Evolutionary conservation across 2,888 invertebrate genomes (phyloP).

Genomic region (Andrena flavipes): DNA sequence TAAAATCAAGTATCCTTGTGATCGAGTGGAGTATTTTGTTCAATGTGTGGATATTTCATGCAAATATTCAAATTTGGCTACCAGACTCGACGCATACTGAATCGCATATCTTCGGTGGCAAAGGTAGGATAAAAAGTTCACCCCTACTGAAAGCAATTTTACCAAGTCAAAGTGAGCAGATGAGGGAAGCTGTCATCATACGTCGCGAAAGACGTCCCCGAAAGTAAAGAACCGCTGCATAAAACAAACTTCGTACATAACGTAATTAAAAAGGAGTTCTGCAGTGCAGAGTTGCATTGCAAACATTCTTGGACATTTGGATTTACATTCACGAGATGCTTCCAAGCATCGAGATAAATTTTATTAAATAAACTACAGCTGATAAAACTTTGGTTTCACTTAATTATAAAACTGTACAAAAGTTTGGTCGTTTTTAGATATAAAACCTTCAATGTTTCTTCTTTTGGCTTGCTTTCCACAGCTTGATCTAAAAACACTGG

Average conservation of each 20-base stretch:
- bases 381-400: not conserved
- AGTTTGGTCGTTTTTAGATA: not conserved
- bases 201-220: not conserved
- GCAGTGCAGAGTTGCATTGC: not conserved
- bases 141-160: conserved; percentile 42
- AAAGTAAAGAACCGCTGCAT: conserved; percentile 21
- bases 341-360: not conserved
- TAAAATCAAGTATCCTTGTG: not conserved
- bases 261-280: conserved; percentile 17
- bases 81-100: conserved; percentile 17
- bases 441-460: too few relatives aligned
- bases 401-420: not conserved
- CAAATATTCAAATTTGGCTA: conserved; percentile 41
- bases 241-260: conserved; percentile 25
- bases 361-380: not conserved
- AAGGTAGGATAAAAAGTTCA: conserved; percentile 48
- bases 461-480: too few relatives aligned
- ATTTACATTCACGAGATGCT: not conserved
- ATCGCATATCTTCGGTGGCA: conserved; percentile 19
- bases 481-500: too few relatives aligned
- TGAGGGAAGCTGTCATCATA: conserved; percentile 25
- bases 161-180: conserved; percentile 57
- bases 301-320: not conserved
- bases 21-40: not conserved
- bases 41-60: not conserved